Evolutionary conservation across 2,797 vertebrate species (phyloP).

Genomic region (Acanthopagrus latus): DNA sequence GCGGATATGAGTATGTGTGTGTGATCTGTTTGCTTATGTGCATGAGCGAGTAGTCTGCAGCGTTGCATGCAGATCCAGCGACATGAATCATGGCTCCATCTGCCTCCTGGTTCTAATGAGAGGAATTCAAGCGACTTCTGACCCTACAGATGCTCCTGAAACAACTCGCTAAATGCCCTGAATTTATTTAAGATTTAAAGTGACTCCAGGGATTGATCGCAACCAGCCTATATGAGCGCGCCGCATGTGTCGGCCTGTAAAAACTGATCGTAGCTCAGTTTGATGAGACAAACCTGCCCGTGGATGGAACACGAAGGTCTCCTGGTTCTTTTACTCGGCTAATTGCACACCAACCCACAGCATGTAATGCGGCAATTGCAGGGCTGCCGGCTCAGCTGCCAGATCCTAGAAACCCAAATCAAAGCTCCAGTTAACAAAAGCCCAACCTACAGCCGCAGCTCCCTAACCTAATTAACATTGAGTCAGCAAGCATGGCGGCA

Average conservation of each 20-base stretch:
- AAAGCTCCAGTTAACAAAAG: constrained; percentile 76
- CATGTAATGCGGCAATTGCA: constrained; percentile 75
- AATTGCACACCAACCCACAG: constrained; percentile 74
- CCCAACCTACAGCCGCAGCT: constrained; percentile 70
- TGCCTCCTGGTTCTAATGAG: constrained; percentile 73
- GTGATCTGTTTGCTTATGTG: constrained; percentile 71
- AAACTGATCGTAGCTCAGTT: constrained; percentile 18
- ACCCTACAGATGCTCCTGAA: constrained; percentile 69
- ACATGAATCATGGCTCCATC: constrained; percentile 73
- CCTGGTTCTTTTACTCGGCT: constrained; percentile 53
- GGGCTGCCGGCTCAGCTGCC: constrained; percentile 72
- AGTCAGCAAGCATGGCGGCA: constrained; percentile 76
- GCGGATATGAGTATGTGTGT: constrained; percentile 39
- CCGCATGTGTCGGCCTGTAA: constrained; percentile 17
- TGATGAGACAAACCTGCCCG: constrained; percentile 32
- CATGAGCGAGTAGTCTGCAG: constrained; percentile 74
- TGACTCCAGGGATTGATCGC: constrained; percentile 28
- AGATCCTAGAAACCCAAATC: constrained; percentile 78
- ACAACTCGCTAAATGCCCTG: constrained; percentile 48
- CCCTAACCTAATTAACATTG: constrained; percentile 84
- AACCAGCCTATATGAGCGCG: constrained; percentile 6
- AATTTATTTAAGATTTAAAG: constrained; percentile 48
- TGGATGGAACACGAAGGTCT: constrained; percentile 41
- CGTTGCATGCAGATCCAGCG: constrained; percentile 67
- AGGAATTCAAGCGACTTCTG: constrained; percentile 67